Percentiles rank a stretch among this genome's conserved stretches.
Conservation (phyloP, 2,888 invertebrate species). For the Epirrita christyi region DNA sequence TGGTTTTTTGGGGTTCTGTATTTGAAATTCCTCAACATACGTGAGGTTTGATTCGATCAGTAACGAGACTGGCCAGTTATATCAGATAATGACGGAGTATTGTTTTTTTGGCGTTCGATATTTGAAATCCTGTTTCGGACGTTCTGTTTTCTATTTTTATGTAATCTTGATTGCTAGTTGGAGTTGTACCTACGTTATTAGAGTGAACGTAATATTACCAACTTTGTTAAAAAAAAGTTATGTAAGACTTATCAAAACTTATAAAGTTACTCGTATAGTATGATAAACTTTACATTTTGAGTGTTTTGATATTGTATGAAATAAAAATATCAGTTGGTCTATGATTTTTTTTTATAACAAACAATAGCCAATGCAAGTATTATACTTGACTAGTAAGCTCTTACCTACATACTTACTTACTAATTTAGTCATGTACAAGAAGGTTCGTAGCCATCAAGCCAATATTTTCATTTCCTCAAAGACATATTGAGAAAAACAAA, state of each 20-base stretch:
- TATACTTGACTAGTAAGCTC: neutral
- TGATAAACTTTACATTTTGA: neutral
- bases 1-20: conserved; percentile 51
- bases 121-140: conserved; percentile 45
- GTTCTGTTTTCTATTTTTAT: conserved; percentile 43
- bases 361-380: neutral
- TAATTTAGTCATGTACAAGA: conserved; percentile 12
- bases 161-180: conserved; percentile 42
- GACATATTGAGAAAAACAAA: conserved; percentile 43
- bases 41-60: conserved; percentile 71
- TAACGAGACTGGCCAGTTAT: conserved; percentile 56
- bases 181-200: conserved; percentile 36
- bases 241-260: conserved; percentile 15
- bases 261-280: neutral
- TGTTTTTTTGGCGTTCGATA: conserved; percentile 43
- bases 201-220: conserved; percentile 26
- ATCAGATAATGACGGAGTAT: conserved; percentile 50
- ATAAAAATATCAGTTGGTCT: too few species aligned
- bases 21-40: conserved; percentile 77
- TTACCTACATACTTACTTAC: neutral
- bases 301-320: neutral
- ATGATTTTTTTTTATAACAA: neutral
- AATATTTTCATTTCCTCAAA: conserved; percentile 27
- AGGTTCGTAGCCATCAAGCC: neutral
- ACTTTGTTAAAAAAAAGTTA: conserved; percentile 26